Conservation (phyloP, 2,888 invertebrate species). For the Nemotelus nigrinus region DNA sequence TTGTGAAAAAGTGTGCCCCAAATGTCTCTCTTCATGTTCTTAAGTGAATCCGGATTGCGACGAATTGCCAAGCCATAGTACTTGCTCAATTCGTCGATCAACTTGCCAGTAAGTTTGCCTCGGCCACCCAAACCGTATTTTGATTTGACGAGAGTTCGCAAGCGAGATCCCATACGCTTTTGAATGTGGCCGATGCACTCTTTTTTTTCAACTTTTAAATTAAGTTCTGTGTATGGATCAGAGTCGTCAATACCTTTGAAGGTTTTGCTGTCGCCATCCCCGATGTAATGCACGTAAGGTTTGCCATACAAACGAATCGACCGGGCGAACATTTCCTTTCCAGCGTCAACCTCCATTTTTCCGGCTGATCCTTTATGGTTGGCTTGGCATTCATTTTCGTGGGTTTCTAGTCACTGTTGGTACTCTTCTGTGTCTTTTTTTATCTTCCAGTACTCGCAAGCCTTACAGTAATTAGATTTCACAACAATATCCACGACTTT, state of each 20-base stretch:
- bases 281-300: conserved; percentile 50
- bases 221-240: conserved; percentile 46
- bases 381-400: too few relatives aligned
- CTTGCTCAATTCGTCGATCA: conserved; percentile 51
- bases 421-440: too few relatives aligned
- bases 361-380: too few relatives aligned
- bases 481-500: too few relatives aligned
- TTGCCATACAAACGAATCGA: conserved; percentile 47
- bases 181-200: conserved; percentile 11
- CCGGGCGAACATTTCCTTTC: conserved; percentile 47
- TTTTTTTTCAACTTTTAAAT: conserved; percentile 37
- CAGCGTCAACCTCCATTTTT: too few relatives aligned
- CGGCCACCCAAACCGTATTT: conserved; percentile 31
- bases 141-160: conserved; percentile 45
- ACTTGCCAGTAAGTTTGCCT: conserved; percentile 46
- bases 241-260: conserved; percentile 49
- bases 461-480: too few relatives aligned
- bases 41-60: too few relatives aligned
- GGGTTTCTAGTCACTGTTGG: too few relatives aligned
- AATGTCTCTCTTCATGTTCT: too few relatives aligned
- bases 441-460: too few relatives aligned
- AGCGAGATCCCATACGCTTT: conserved; percentile 50
- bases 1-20: too few relatives aligned
- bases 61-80: too few relatives aligned
- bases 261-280: conserved; percentile 50